Conservation (phyloP, 2,888 invertebrate genomes). For the Epirrhoe tristata region DNA sequence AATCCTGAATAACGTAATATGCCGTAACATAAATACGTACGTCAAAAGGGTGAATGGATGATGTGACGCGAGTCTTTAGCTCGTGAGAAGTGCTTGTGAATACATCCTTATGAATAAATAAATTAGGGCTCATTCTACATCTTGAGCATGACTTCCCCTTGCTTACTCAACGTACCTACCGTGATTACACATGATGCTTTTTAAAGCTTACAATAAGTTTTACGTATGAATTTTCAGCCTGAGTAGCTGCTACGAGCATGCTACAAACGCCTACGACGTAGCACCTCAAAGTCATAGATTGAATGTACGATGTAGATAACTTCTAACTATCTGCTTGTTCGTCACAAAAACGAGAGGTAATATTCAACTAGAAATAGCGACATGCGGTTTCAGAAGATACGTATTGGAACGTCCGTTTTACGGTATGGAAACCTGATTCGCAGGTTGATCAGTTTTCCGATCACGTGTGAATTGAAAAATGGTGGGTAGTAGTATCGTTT, state of each 20-base stretch:
- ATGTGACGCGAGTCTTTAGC: slow-evolving; percentile 64
- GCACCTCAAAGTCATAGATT: neutral
- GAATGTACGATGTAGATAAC: neutral
- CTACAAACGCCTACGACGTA: slow-evolving; percentile 13
- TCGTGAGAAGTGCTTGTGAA: slow-evolving; percentile 46
- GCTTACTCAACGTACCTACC: neutral
- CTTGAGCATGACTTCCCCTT: slow-evolving; percentile 4
- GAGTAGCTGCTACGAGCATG: slow-evolving; percentile 3
- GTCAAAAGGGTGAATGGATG: slow-evolving; percentile 59
- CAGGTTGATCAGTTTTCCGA: slow-evolving; percentile 55
- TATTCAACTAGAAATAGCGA: slow-evolving; percentile 4
- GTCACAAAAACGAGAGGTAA: neutral
- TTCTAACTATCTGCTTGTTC: slow-evolving; percentile 3
- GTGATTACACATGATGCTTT: neutral
- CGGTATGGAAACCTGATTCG: slow-evolving; percentile 25
- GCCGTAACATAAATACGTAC: slow-evolving; percentile 55
- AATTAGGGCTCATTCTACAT: slow-evolving; percentile 13
- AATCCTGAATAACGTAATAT: slow-evolving; percentile 56
- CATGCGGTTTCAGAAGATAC: slow-evolving; percentile 6
- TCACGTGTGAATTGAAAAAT: slow-evolving; percentile 76
- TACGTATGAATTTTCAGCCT: neutral
- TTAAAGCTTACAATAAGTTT: neutral
- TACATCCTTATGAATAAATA: slow-evolving; percentile 26
- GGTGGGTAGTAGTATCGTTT: slow-evolving; percentile 61
- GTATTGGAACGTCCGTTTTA: slow-evolving; percentile 10